These are phyloP conservation scores for Holacanthella duospinosa DNA, from an alignment of 2,888 invertebrate genomes.

Conservation along the genomic window DNA sequence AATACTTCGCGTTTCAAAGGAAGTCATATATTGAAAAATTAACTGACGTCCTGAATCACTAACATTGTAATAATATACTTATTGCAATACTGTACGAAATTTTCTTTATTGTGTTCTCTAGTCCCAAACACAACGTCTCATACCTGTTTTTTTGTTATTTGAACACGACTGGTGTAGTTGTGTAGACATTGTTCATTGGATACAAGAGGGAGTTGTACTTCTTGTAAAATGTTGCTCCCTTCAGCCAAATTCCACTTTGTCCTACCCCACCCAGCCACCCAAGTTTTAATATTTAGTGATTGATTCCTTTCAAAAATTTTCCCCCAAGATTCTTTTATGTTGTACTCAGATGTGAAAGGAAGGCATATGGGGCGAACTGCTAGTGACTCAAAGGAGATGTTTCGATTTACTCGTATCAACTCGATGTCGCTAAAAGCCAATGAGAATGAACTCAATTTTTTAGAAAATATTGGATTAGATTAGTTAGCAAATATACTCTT, in stretches of 20 bases:
- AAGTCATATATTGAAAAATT: no score
- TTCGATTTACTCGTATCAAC: conserved; percentile 41
- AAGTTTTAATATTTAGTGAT: conserved; percentile 40
- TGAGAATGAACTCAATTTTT: background rate
- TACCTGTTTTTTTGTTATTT: conserved; percentile 28
- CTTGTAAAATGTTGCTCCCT: conserved; percentile 24
- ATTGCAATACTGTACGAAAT: background rate
- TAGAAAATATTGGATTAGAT: background rate
- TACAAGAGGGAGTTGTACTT: conserved; percentile 26
- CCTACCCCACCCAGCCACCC: conserved; percentile 63
- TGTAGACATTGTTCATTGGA: conserved; percentile 27
- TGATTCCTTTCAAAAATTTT: conserved; percentile 1
- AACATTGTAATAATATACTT: no score
- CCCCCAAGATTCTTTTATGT: conserved; percentile 9
- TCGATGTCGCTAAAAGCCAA: conserved; percentile 47
- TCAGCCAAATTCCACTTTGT: conserved; percentile 31
- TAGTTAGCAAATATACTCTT: background rate
- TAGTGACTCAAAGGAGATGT: conserved; percentile 43
- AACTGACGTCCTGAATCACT: no score
- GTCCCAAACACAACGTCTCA: background rate
- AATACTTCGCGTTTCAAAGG: no score
- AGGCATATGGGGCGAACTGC: conserved; percentile 36
- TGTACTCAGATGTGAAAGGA: conserved; percentile 33
- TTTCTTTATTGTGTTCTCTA: background rate
- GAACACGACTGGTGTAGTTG: conserved; percentile 28